Percentiles rank a stretch among this genome's conserved stretches.
Evolutionary conservation across 2,888 invertebrate species (phyloP).

Genomic region (Asteroscopus sphinx): DNA sequence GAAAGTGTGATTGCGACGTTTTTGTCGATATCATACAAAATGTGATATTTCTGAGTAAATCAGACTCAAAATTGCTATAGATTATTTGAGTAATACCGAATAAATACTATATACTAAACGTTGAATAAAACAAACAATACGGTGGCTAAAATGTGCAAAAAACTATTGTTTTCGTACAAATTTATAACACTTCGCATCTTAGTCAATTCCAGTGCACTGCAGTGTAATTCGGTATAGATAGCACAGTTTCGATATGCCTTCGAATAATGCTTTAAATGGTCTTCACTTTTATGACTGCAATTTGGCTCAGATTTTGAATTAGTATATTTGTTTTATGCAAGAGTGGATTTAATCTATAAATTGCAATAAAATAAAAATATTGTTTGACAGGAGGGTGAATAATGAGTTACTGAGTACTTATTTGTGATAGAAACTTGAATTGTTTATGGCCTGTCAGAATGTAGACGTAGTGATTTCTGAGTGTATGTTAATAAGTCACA

Average conservation of each 20-base stretch:
- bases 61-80: neutral
- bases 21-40: neutral
- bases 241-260: constrained; percentile 86
- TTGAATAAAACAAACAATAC: neutral
- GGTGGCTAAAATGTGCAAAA: constrained; percentile 11
- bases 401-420: constrained; percentile 26
- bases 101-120: neutral
- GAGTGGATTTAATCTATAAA: constrained; percentile 74
- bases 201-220: constrained; percentile 65
- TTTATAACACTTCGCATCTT: constrained; percentile 13
- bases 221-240: constrained; percentile 77
- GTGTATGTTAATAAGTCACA: constrained; percentile 73
- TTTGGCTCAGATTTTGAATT: constrained; percentile 82
- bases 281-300: constrained; percentile 87
- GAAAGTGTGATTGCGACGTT: neutral
- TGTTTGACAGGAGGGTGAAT: constrained; percentile 45
- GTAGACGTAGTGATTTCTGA: constrained; percentile 48
- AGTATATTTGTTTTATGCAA: constrained; percentile 87
- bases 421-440: constrained; percentile 46
- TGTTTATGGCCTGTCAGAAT: constrained; percentile 42
- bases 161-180: constrained; percentile 10
- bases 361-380: constrained; percentile 61
- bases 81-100: neutral
- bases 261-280: constrained; percentile 87
- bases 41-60: neutral